Conservation (phyloP, 2,888 invertebrate genomes). For the Hofmannophila pseudospretella region DNA sequence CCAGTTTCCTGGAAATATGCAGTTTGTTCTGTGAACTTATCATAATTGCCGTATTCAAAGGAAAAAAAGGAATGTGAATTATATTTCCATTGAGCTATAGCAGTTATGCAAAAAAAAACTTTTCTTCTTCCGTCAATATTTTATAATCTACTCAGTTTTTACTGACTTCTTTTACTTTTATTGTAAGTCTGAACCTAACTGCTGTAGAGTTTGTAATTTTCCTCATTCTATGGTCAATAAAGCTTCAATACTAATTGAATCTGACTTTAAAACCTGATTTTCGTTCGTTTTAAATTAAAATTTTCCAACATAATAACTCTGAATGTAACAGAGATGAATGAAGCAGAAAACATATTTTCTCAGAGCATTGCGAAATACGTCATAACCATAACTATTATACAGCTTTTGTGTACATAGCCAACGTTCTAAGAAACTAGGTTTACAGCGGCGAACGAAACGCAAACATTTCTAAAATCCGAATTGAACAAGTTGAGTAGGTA, state of each 20-base stretch:
- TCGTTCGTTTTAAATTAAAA: too few relatives aligned
- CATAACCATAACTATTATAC: conserved; percentile 10
- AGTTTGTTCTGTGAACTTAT: conserved; percentile 34
- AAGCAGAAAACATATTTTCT: conserved; percentile 9
- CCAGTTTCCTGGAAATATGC: conserved; percentile 40
- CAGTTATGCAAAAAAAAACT: neutral
- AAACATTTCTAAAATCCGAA: conserved; percentile 66
- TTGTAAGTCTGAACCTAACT: too few relatives aligned
- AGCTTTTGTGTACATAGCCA: conserved; percentile 11
- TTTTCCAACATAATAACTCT: too few relatives aligned
- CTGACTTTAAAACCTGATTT: too few relatives aligned
- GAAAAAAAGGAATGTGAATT: conserved; percentile 15
- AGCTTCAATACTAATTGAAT: too few relatives aligned
- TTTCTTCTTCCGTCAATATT: neutral
- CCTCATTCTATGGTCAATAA: too few relatives aligned
- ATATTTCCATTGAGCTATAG: conserved; percentile 14
- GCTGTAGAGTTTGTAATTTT: too few relatives aligned
- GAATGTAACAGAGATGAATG: conserved; percentile 3
- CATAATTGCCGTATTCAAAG: conserved; percentile 24
- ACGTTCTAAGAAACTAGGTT: conserved; percentile 55
- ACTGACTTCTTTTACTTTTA: too few relatives aligned
- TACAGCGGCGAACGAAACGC: conserved; percentile 58
- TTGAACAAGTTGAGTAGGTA: conserved; percentile 38
- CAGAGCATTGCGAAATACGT: conserved; percentile 11
- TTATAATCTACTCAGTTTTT: neutral